phyloP scores from a whole-genome alignment of 2,888 invertebrate species.

The Chymomyza procnemis region DNA sequence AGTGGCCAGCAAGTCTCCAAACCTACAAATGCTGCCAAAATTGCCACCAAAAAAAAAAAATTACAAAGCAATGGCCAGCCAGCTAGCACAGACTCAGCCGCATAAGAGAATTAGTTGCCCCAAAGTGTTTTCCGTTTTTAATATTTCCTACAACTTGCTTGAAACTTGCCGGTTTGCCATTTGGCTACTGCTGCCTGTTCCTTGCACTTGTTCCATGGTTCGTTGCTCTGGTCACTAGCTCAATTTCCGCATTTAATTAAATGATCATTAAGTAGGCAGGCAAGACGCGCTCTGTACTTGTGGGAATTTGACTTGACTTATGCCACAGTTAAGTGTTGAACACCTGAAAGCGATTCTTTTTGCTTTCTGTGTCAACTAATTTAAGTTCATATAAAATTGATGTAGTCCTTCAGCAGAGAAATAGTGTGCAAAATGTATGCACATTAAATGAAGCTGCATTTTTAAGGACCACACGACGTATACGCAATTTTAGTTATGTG shows the following conservation, averaged over 20 bases:
- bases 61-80: background rate
- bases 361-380: background rate
- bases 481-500: too few species aligned
- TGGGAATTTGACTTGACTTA: slow-evolving; percentile 6
- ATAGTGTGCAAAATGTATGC: slow-evolving; percentile 9
- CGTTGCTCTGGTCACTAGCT: slow-evolving; percentile 51
- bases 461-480: background rate
- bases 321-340: background rate
- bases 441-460: background rate
- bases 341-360: slow-evolving; percentile 27
- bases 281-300: background rate
- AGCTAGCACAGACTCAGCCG: slow-evolving; percentile 21
- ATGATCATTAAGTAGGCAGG: slow-evolving; percentile 52
- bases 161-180: slow-evolving; percentile 50
- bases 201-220: slow-evolving; percentile 4
- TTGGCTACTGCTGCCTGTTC: slow-evolving; percentile 47
- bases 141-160: slow-evolving; percentile 61
- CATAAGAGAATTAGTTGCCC: slow-evolving; percentile 62
- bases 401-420: background rate
- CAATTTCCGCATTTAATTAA: slow-evolving; percentile 74
- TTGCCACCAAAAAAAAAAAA: slow-evolving; percentile 4
- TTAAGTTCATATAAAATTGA: too few species aligned
- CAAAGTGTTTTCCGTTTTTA: slow-evolving; percentile 71
- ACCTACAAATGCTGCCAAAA: slow-evolving; percentile 61
- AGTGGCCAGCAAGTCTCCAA: slow-evolving; percentile 46